Conservation (phyloP, 2,797 vertebrate species). For the Brachyrhaphis roseni region DNA sequence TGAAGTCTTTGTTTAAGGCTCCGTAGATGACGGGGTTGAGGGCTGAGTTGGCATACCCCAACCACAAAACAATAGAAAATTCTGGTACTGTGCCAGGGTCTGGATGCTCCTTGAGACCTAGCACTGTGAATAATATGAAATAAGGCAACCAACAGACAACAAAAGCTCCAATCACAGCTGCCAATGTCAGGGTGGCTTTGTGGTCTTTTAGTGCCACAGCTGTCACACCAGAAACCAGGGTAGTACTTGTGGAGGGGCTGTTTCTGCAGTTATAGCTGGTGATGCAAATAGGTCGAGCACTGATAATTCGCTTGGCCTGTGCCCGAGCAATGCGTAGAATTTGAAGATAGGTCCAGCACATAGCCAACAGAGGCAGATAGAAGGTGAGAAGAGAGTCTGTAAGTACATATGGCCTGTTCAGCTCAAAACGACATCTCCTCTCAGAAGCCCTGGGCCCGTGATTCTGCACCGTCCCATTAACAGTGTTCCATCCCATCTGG, state of each 20-base stretch:
- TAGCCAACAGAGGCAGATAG: conserved; percentile 89
- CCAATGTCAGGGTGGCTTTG: conserved; percentile 93
- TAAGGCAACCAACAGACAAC: conserved; percentile 95
- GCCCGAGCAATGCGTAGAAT: conserved; percentile 90
- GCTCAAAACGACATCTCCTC: conserved; percentile 81
- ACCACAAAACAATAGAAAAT: conserved; percentile 88
- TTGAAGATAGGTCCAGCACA: conserved; percentile 91
- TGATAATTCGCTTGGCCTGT: conserved; percentile 90
- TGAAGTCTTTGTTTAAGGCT: conserved; percentile 92
- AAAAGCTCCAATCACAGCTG: conserved; percentile 90
- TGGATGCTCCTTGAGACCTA: conserved; percentile 82
- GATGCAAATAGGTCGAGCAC: conserved; percentile 65
- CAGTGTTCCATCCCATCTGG: conserved; percentile 94
- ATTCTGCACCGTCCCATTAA: conserved; percentile 78
- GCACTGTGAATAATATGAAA: conserved; percentile 90
- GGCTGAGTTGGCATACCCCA: conserved; percentile 94
- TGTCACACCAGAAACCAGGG: conserved; percentile 65
- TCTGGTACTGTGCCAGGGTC: conserved; percentile 63
- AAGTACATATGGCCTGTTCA: conserved; percentile 86
- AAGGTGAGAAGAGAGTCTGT: conserved; percentile 91
- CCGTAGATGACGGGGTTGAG: conserved; percentile 94
- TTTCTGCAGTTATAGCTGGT: conserved; percentile 55
- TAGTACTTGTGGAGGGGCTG: conserved; percentile 39
- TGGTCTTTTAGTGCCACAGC: conserved; percentile 87
- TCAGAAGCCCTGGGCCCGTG: conserved; percentile 51